Conservation (phyloP, 2,888 invertebrate genomes). For the Nyleta sp. region DNA sequence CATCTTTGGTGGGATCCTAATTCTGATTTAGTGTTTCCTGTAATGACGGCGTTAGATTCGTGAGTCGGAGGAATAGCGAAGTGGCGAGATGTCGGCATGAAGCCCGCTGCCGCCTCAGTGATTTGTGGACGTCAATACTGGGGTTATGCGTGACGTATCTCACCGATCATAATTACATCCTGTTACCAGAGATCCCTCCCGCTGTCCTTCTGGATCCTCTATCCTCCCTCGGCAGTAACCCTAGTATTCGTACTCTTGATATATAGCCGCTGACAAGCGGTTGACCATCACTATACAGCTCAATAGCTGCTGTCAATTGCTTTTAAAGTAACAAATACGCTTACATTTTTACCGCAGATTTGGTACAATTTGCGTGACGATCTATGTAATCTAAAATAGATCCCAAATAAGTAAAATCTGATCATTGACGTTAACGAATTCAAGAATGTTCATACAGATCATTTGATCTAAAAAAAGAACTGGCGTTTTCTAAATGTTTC, state of each 20-base stretch:
- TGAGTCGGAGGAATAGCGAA: conserved; percentile 61
- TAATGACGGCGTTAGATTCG: conserved; percentile 52
- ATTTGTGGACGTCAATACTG: conserved; percentile 82
- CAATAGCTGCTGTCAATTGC: conserved; percentile 66
- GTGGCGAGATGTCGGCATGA: conserved; percentile 73
- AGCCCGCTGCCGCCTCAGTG: conserved; percentile 73
- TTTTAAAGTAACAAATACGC: conserved; percentile 52
- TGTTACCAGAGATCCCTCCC: conserved; percentile 72
- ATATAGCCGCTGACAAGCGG: conserved; percentile 66
- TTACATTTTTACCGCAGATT: conserved; percentile 30
- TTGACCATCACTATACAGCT: conserved; percentile 66
- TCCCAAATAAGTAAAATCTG: too few species aligned
- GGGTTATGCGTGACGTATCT: conserved; percentile 81
- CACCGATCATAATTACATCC: conserved; percentile 83
- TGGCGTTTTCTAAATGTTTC: too few species aligned
- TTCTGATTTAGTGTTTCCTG: conserved; percentile 59
- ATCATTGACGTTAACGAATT: too few species aligned
- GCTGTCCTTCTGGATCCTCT: conserved; percentile 62
- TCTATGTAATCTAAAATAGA: too few species aligned
- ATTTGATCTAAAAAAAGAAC: too few species aligned
- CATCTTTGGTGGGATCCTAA: conserved; percentile 46
- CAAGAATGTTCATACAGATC: too few species aligned
- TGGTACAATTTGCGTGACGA: neutral
- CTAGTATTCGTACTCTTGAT: conserved; percentile 64
- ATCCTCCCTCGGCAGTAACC: conserved; percentile 62